Evolutionary conservation across 2,888 invertebrate species (phyloP), one percentile per base, ranked within the genome.

Genomic region (Sisyra terminalis): DNA sequence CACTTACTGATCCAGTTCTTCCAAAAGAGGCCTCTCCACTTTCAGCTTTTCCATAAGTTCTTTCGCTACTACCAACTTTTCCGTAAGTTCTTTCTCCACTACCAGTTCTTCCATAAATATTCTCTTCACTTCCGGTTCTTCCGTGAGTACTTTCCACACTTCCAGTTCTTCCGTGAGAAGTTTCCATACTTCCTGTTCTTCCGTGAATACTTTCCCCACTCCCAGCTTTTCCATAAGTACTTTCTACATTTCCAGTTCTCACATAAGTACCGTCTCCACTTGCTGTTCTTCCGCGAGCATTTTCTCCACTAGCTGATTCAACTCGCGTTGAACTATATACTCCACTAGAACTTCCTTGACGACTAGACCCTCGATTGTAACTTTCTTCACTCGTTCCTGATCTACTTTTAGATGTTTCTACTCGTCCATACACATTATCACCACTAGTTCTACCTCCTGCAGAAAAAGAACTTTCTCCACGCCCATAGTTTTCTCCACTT

Each of bases 381-480:
- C 16, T 15, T 8, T 35, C 14, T 8, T 4, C 35, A 13, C 35
- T 15, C 8, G 14, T 11, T 35, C 35, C 35, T 35, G 35, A 35
- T 35, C 35, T 15, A 13, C 9, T 35, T 34, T n/a, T 13, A 34
- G 9, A 13, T 10, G 5, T 14, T 14, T 5, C 8, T 3, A 34
- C 34, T 35, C 35, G 14, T 15, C 14, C 14, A 35, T 15, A 13
- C 11, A 15, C 14, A 11, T 15, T 35, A 35, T 8, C 41, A 24
- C 39, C 49, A 43, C n/a, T 16, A 44, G 9, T 38, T 17, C 18
- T 47, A 47, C 37, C 44, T 46, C 14, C 50, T 40, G 14, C 53
- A 50, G 16, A 39, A 14, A 44, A 49, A 43, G 40, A 49, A n/a
- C 47, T 47, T 1, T 46, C 35, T 8, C 46, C 47, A 32, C 47